Conservation (phyloP, 2,888 invertebrate species). For the Synergus japonicus region DNA sequence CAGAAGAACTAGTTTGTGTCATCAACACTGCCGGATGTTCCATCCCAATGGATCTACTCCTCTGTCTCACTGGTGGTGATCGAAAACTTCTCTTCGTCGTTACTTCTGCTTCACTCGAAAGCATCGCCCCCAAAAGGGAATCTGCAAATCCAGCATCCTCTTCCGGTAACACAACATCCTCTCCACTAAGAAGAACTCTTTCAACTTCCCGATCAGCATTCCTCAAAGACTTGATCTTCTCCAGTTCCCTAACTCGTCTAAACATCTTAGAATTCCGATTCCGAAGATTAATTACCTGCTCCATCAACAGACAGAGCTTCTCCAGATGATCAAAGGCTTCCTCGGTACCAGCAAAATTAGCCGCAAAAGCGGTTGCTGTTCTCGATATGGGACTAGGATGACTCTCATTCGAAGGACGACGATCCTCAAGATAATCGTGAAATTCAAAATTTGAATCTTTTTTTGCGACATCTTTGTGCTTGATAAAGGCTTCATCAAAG, state of each 20-base stretch:
- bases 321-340: slow-evolving; percentile 89
- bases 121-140: slow-evolving; percentile 83
- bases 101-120: slow-evolving; percentile 59
- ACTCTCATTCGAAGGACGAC: slow-evolving; percentile 63
- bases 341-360: slow-evolving; percentile 80
- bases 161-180: slow-evolving; percentile 79
- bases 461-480: slow-evolving; percentile 47
- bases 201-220: slow-evolving; percentile 80
- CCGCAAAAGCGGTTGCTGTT: slow-evolving; percentile 75
- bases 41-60: slow-evolving; percentile 84
- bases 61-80: slow-evolving; percentile 54
- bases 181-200: slow-evolving; percentile 55
- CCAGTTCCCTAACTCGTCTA: slow-evolving; percentile 84
- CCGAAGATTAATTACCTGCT: slow-evolving; percentile 85
- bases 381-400: slow-evolving; percentile 53
- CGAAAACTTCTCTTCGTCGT: slow-evolving; percentile 72
- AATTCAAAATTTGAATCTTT: slow-evolving; percentile 74
- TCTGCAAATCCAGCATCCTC: slow-evolving; percentile 82
- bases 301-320: slow-evolving; percentile 86
- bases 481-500: slow-evolving; percentile 24
- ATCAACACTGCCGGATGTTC: slow-evolving; percentile 74
- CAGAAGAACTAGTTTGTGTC: neutral
- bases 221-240: slow-evolving; percentile 84
- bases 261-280: slow-evolving; percentile 86
- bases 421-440: slow-evolving; percentile 76